Evolutionary conservation across 2,797 vertebrate genomes (phyloP).

Genomic region (Oceanodroma leucorhoa): DNA sequence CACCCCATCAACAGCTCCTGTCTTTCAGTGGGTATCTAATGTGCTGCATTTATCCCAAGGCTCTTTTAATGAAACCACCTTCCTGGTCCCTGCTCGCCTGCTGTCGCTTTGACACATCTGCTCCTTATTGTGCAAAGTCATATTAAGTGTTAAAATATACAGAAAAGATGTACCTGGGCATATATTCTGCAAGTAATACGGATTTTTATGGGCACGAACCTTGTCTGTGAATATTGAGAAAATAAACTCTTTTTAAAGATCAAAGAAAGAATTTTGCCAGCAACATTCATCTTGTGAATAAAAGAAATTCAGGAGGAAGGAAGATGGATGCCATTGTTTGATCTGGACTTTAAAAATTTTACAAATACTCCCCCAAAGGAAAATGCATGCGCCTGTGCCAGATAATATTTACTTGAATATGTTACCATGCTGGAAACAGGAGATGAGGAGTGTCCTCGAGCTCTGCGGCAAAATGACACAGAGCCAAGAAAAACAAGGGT

Average conservation of each 20-base stretch:
- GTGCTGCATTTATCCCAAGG: conserved; percentile 70
- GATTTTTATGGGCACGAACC: not conserved
- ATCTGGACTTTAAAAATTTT: conserved; percentile 41
- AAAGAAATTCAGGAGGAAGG: conserved; percentile 16
- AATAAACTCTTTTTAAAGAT: not conserved
- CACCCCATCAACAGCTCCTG: conserved; percentile 76
- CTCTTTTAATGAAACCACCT: conserved; percentile 71
- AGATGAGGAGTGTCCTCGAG: conserved; percentile 7
- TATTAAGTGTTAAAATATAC: conserved; percentile 39
- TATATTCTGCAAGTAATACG: not conserved
- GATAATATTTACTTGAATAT: conserved; percentile 43
- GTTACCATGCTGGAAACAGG: conserved; percentile 40
- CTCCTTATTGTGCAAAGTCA: conserved; percentile 50
- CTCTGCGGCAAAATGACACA: conserved; percentile 31
- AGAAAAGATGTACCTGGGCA: not conserved
- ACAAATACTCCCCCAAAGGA: conserved; percentile 1
- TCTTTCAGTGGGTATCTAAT: conserved; percentile 74
- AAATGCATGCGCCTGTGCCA: not conserved
- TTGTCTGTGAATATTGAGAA: not conserved
- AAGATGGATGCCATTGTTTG: conserved; percentile 28
- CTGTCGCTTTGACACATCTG: conserved; percentile 72
- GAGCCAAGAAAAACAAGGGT: conserved; percentile 44
- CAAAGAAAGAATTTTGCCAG: not conserved
- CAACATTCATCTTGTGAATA: not conserved
- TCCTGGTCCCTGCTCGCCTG: conserved; percentile 67